phyloP scores from a whole-genome alignment of 2,797 vertebrate species.

The Bovichtus diacanthus region DNA sequence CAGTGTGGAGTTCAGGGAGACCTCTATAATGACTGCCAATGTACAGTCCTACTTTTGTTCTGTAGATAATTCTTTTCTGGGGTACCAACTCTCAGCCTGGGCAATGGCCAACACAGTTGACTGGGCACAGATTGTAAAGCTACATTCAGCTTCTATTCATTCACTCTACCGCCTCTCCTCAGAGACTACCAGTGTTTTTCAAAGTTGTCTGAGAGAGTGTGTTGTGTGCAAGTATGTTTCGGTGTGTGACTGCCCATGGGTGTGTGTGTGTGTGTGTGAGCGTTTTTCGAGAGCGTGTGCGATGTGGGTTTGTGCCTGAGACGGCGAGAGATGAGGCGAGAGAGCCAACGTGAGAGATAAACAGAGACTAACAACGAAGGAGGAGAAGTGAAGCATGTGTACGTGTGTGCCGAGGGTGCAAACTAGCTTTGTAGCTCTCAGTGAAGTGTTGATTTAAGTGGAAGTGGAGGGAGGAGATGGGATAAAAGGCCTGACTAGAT shows the following conservation, averaged over 20 bases:
- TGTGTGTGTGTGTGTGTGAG: constrained; percentile 6
- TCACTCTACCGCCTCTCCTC: constrained; percentile 60
- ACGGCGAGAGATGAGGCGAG: constrained; percentile 48
- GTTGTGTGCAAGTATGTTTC: constrained; percentile 41
- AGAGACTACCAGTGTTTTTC: constrained; percentile 65
- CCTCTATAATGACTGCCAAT: constrained; percentile 15
- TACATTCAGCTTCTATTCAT: constrained; percentile 69
- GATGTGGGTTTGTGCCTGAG: constrained; percentile 41
- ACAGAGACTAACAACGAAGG: constrained; percentile 59
- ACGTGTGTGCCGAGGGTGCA: constrained; percentile 58
- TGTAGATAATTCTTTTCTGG: constrained; percentile 53
- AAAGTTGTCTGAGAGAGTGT: constrained; percentile 48
- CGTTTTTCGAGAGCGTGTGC: neutral
- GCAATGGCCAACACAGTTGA: constrained; percentile 60
- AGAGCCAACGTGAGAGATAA: constrained; percentile 66
- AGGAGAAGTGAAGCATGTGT: constrained; percentile 44
- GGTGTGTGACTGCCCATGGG: constrained; percentile 15
- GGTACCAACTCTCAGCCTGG: constrained; percentile 57
- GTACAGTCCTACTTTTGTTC: constrained; percentile 34
- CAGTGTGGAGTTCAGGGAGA: constrained; percentile 3
- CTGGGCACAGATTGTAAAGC: constrained; percentile 59
- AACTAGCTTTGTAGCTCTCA: constrained; percentile 71
- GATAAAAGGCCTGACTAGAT: constrained; percentile 82
- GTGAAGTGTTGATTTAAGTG: constrained; percentile 80
- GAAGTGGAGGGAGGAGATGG: constrained; percentile 77